Base-by-base conservation (phyloP, 2,888 invertebrate genomes). In the Luperina nickerlii region DNA sequence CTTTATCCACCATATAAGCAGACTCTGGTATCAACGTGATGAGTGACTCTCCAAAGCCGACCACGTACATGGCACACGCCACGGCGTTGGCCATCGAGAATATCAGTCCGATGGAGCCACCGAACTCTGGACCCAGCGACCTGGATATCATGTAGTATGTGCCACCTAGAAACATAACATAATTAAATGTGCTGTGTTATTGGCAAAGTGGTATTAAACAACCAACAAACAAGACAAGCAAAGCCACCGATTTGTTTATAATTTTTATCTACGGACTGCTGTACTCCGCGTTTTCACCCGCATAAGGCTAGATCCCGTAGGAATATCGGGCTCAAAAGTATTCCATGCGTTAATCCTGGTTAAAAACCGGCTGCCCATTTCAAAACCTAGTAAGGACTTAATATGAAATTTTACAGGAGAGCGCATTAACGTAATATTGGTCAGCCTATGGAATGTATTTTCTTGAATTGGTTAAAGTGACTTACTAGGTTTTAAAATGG, bases 61-160 rank as follows among this genome's bases (percentile, higher is more conserved):
- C 99, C 11, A 99, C 98, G 94, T 99, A 99, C 99, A 99, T 99
- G 72, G 99, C 99, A 91, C 99, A 99, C 0, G 99, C 99, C 3
- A 99, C 99, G 0, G 99, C 99, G 95, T 99, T 99, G 2, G 99
- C 99, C 94, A 99, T 96, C 0, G 99, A 98, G 96, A 99, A 99
- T 90, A 99, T 99, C 51, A 99, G 96, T 1, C 99, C 99, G 88
- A 99, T 99, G 3, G 99, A 98, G 5, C 98, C 98, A 2, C 99
- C 99, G 93, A 99, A 99, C 96, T 99, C 99, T 0, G 99, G 99
- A 0, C 99, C 99, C 88, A 99, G 96, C 27, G 99, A 99, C 83
- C 99, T 97, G 6, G 99, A 99, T 97, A 99, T 99, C 99, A 99
- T 99, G 96, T 99, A 99, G 95, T 99, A 99, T 0, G 99, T 99